Base-by-base conservation (phyloP, 2,888 invertebrate species). In the Marasmarcha lunaedactyla region DNA sequence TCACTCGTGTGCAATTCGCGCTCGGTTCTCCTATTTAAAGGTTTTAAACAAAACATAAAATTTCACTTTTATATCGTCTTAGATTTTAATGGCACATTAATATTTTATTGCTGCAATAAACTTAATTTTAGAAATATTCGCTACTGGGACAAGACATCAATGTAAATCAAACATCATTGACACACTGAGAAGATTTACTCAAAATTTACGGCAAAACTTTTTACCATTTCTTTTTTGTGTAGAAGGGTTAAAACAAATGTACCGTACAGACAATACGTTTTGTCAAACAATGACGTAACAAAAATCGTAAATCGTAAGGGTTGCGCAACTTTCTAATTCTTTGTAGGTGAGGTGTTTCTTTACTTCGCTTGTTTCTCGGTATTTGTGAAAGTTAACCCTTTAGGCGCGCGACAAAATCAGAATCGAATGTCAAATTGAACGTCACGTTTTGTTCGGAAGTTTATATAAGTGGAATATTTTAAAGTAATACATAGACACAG, bases 241-340 rank as follows among this genome's bases (percentile, higher is more conserved):
- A 20, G 20, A 81, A 78, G 79, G 78, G 79, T 83, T 79, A 71
- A 59, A 60, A 64, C 65, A 69, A 69, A 73, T 62, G 66, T 66
- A 55, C 62, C 58, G 57, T 65, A 64, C 48, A 52, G 50, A 63
- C 77, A 79, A 81, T 68, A 66, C 65, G 59, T 54, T 64, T 61
- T 57, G 64, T 66, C 67, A 60, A 66, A 63, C 70, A 74, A 71
- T 67, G 57, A 56, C 65, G 63, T 62, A 51, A 59, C 58, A 63
- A 73, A 76, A 70, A 69, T 63, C 47, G 57, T 61, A 66, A 66
- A 58, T 62, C 64, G 69, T 68, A 72, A 81, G 79, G 79, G 81
- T 83, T 83, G 78, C 73, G 67, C 71, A 83, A 83, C 83, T 83
- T 83, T 83, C 83, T 74, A 79, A 76, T 71, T 61, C 76, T 65